These are phyloP conservation scores for Aphelenchoides bicaudatus DNA, from an alignment of 2,888 invertebrate genomes.

Conservation along the genomic window DNA sequence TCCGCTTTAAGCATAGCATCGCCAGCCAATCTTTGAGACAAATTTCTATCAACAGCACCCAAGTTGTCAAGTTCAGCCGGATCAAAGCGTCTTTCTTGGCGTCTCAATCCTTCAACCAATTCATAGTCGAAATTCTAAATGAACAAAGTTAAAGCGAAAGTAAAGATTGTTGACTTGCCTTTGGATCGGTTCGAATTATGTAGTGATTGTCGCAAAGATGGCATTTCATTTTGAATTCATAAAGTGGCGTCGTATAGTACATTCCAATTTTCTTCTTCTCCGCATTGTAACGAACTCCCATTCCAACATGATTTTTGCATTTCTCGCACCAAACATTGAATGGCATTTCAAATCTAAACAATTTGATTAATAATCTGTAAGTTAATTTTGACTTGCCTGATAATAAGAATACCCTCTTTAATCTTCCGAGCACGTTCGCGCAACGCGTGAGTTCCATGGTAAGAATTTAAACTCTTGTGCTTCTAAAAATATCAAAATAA, in stretches of 20 bases:
- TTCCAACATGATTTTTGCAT: conserved; percentile 94
- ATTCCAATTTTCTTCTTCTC: conserved; percentile 75
- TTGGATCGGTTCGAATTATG: conserved; percentile 96
- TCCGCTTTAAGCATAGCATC: conserved; percentile 88
- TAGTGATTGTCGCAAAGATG: conserved; percentile 95
- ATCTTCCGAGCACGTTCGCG: conserved; percentile 92
- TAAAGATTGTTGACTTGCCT: conserved; percentile 67
- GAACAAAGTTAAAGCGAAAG: neutral
- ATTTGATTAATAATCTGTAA: neutral
- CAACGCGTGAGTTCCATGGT: conserved; percentile 84
- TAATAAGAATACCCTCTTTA: conserved; percentile 87
- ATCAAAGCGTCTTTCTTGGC: conserved; percentile 98
- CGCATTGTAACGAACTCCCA: conserved; percentile 91
- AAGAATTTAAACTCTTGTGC: conserved; percentile 84
- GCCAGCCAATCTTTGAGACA: conserved; percentile 80
- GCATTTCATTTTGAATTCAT: conserved; percentile 98
- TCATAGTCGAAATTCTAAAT: conserved; percentile 89
- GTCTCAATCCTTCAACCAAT: conserved; percentile 84
- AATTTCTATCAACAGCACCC: conserved; percentile 73
- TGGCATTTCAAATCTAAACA: conserved; percentile 86
- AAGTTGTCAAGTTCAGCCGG: conserved; percentile 82
- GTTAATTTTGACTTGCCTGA: conserved; percentile 66
- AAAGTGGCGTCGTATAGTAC: conserved; percentile 86
- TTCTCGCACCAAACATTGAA: conserved; percentile 99
- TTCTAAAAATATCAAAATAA: too few relatives aligned